Conservation (phyloP, 2,888 invertebrate species). For the Galerucella nymphaeae region DNA sequence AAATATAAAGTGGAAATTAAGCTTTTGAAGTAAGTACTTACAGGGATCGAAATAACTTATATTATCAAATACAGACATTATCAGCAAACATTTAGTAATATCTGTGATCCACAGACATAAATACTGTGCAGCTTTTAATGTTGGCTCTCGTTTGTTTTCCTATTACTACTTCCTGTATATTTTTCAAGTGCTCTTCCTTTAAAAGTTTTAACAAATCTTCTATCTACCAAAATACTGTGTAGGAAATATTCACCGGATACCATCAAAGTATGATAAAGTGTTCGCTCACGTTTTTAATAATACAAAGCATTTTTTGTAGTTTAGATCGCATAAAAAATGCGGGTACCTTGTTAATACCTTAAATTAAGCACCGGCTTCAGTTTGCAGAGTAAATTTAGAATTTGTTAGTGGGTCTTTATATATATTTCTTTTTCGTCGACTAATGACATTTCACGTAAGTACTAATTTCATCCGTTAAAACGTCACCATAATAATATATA, state of each 20-base stretch:
- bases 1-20: neutral
- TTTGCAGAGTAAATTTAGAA: neutral
- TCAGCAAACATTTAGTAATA: neutral
- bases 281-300: constrained; percentile 32
- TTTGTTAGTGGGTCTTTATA: no score
- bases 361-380: constrained; percentile 18
- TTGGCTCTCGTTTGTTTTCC: no score
- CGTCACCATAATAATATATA: no score
- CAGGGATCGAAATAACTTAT: neutral
- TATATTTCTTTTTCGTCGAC: no score
- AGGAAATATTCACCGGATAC: neutral
- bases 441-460: no score
- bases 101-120: no score
- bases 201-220: neutral
- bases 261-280: neutral
- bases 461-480: no score
- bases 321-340: constrained; percentile 38
- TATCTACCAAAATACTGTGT: neutral
- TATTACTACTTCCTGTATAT: neutral
- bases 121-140: no score
- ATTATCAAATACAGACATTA: neutral
- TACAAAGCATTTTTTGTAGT: constrained; percentile 29
- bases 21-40: neutral
- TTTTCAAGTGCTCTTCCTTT: neutral
- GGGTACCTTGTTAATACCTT: constrained; percentile 38